Conservation (phyloP, 2,113 vertebrate genomes). For the Chrysemys picta region DNA sequence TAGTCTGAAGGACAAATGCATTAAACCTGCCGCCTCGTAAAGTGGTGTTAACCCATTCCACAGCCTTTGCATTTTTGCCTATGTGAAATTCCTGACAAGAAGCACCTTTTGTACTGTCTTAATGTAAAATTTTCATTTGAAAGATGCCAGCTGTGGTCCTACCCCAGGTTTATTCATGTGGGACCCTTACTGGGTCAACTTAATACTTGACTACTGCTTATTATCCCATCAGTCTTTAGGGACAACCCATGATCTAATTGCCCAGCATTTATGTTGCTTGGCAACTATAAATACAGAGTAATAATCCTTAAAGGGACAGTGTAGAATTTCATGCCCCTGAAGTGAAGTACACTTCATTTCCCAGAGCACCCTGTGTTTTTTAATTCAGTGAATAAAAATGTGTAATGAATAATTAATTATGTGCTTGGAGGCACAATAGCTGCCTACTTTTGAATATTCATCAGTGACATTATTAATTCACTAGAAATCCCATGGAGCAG, state of each 20-base stretch:
- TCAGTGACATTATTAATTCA: conserved; percentile 90
- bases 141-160: conserved; percentile 86
- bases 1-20: not conserved
- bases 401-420: conserved; percentile 91
- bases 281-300: conserved; percentile 89
- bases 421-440: conserved; percentile 90
- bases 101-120: conserved; percentile 78
- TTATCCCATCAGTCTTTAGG: conserved; percentile 90
- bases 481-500: conserved; percentile 85
- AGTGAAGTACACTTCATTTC: conserved; percentile 86
- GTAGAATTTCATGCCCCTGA: conserved; percentile 86
- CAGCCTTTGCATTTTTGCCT: conserved; percentile 40
- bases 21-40: not conserved
- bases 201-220: conserved; percentile 92
- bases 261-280: conserved; percentile 89
- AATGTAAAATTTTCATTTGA: conserved; percentile 86
- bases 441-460: conserved; percentile 91
- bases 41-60: conserved; percentile 28
- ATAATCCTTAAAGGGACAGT: conserved; percentile 89
- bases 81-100: conserved; percentile 68
- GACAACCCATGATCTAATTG: conserved; percentile 91
- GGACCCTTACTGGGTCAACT: conserved; percentile 89
- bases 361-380: conserved; percentile 89
- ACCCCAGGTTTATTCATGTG: conserved; percentile 85
- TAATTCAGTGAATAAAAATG: conserved; percentile 91